Conservation (phyloP, 2,797 vertebrate genomes). For the Chelidonichthys spinosus region DNA sequence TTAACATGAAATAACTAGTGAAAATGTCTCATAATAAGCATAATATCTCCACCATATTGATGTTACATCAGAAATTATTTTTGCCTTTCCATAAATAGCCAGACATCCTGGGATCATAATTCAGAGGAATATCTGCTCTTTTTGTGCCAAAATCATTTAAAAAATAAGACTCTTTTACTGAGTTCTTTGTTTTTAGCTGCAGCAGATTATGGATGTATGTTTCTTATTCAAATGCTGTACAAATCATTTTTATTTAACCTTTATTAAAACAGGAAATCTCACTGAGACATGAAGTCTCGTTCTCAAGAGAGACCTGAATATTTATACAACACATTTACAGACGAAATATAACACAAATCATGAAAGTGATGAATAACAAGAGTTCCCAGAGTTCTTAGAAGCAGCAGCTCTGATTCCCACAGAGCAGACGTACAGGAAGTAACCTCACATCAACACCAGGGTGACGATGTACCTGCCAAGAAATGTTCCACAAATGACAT, state of each 20-base stretch:
- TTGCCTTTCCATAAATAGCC: neutral
- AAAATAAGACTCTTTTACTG: too few relatives aligned
- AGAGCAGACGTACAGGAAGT: neutral
- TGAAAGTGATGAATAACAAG: too few relatives aligned
- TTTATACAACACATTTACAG: too few relatives aligned
- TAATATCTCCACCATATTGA: neutral
- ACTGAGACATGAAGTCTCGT: too few relatives aligned
- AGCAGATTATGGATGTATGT: neutral
- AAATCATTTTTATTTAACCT: too few relatives aligned
- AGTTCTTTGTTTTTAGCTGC: neutral
- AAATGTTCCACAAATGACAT: slow-evolving; percentile 23
- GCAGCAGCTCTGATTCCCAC: slow-evolving; percentile 9
- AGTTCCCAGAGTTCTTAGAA: too few relatives aligned
- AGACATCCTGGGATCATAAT: neutral
- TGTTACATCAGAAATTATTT: neutral
- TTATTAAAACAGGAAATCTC: too few relatives aligned
- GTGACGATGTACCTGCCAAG: slow-evolving; percentile 5
- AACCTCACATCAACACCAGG: neutral
- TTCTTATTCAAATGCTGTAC: neutral
- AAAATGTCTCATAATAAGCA: neutral
- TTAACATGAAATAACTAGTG: neutral
- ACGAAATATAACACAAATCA: too few relatives aligned
- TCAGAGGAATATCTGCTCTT: neutral
- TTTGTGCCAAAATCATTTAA: neutral
- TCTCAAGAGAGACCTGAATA: too few relatives aligned